Evolutionary conservation across 92 coral and sea anemone species (phyloP).

Genomic region (Zoanthus sansibaricus): DNA sequence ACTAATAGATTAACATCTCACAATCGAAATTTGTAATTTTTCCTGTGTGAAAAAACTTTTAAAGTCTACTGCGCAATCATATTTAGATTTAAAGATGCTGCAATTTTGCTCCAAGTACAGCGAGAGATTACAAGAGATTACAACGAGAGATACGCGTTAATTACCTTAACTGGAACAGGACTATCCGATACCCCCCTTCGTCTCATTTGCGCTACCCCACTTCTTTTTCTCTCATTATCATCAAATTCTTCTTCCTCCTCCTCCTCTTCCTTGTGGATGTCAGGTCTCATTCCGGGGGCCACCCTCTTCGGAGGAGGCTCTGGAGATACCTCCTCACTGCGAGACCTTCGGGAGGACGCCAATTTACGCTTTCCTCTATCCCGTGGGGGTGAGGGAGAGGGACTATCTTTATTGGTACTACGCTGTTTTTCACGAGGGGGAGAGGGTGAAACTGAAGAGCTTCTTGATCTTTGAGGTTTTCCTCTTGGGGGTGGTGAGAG

Average conservation of each 20-base stretch:
- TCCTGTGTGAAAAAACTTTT: too few relatives aligned
- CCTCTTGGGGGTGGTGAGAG: conserved; percentile 53
- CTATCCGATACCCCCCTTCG: conserved; percentile 17
- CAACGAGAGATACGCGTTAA: too few relatives aligned
- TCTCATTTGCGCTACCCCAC: neutral
- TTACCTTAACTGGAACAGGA: conserved; percentile 44
- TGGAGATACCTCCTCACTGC: conserved; percentile 67
- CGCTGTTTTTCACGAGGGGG: conserved; percentile 32
- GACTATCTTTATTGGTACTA: conserved; percentile 14
- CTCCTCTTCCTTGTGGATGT: neutral
- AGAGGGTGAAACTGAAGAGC: conserved; percentile 48
- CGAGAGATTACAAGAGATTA: too few relatives aligned
- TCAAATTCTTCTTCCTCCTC: conserved; percentile 29
- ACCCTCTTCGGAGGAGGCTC: conserved; percentile 70
- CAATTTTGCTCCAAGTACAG: too few relatives aligned
- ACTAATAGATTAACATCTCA: too few relatives aligned
- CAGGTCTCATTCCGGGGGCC: conserved; percentile 33
- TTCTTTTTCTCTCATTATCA: conserved; percentile 1
- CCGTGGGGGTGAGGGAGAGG: conserved; percentile 57
- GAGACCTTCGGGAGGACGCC: conserved; percentile 63
- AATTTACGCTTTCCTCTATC: conserved; percentile 66
- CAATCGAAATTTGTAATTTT: too few relatives aligned
- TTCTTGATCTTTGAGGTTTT: conserved; percentile 30
- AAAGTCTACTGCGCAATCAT: too few relatives aligned
- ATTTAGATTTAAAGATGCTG: too few relatives aligned